Base-by-base conservation (phyloP, 2,113 vertebrate genomes). In the Nestor notabilis region DNA sequence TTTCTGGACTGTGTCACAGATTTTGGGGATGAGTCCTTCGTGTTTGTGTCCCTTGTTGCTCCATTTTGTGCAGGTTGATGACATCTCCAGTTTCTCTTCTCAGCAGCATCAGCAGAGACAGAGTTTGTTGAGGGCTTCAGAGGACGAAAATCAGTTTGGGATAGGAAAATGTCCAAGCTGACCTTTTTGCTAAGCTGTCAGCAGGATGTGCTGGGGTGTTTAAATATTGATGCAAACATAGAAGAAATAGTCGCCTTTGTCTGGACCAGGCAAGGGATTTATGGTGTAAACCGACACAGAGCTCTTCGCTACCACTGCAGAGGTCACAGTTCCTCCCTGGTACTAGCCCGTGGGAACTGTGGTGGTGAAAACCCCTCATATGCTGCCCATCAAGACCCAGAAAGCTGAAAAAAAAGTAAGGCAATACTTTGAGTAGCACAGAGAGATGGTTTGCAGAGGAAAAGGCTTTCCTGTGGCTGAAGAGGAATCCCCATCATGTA, bases 211-310 rank as follows among this genome's bases (percentile, higher is more conserved):
- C 69, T 68, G 74, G 82, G 39, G 35, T 75, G 68, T 88, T 96
- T 86, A 93, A 96, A 88, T 90, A 95, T 83, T 96, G 70, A 93
- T 93, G 79, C 50, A 72, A 92, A 76, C 43, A 75, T 25, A 74
- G 85, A 90, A 91, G 77, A 94, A 88, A 86, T 52, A 74, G 81
- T 82, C 74, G 65, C 44, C 15, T 14, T 71, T 55, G 84, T 91
- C 78, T 0, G 0, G 85, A 91, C 83, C 4, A 60, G 24, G 39
- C 1, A 2, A 83, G 37, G 49, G 63, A 65, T 93, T 88, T 83
- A 83, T 0, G 0, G 66, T 2, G 0, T 70, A 43, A 76, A 90
- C 65, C 68, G 83, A 24, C 71, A 37, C 49, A 63, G 63, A 90
- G n/a, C 58, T 83, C 75, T 90, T 60, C 80, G 71, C 75, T 64